These are phyloP conservation scores for Psephotus haematonotus DNA, from an alignment of 2,113 vertebrate species.

Conservation along the genomic window DNA sequence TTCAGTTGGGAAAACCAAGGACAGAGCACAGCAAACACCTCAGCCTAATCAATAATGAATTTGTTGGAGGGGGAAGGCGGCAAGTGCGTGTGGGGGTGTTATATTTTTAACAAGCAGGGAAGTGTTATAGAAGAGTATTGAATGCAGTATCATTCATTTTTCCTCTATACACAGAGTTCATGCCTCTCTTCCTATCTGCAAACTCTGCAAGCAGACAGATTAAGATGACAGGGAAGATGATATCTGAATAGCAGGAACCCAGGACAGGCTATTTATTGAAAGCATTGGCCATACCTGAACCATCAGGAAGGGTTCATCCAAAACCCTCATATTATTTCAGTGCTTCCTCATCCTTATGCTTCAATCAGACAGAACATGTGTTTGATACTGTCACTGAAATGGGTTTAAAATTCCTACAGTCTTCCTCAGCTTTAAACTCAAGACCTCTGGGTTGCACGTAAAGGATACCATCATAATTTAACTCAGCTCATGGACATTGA, in stretches of 20 bases:
- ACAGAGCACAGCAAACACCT: background rate
- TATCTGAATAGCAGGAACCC: background rate
- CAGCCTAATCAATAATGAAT: background rate
- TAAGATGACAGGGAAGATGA: background rate
- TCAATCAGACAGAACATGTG: background rate
- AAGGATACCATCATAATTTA: conserved; percentile 50
- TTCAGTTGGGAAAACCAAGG: background rate
- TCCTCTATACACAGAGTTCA: background rate
- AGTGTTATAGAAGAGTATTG: background rate
- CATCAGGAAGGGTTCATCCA: background rate
- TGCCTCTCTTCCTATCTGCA: background rate
- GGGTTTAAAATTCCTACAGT: conserved; percentile 39
- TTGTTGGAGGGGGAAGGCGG: background rate
- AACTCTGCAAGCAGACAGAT: background rate
- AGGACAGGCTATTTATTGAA: background rate
- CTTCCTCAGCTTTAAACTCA: conserved; percentile 22
- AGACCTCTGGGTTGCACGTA: background rate
- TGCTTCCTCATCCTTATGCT: background rate
- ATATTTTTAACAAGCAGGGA: background rate
- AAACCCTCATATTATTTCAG: background rate
- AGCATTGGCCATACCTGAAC: background rate
- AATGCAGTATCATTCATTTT: background rate
- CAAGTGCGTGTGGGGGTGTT: background rate
- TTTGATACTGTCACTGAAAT: conserved; percentile 35
- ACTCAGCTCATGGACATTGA: background rate